Base-by-base conservation (phyloP, 1,140 invertebrate species). In the Pteromalus puparum region DNA sequence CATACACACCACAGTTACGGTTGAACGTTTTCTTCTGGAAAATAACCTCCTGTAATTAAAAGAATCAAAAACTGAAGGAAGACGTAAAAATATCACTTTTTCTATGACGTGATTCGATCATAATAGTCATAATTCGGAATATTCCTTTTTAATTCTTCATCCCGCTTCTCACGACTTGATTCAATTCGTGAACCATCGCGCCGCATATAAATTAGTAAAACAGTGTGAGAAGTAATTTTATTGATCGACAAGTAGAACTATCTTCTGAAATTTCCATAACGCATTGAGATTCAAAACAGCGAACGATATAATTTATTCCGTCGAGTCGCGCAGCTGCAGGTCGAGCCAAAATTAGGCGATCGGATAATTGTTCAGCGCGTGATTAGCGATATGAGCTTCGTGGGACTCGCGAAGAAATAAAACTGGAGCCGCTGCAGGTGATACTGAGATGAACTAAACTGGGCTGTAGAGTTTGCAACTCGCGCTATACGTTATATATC, bases 391-490 rank as follows among this genome's bases (percentile, higher is more conserved):
- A n/a, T 15, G 34, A 61, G 75, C 26, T 26, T 65, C 75, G 46
- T 65, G 75, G 48, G 75, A 75, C 3, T 61, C 13, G n/a, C 10
- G 26, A 46, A 75, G 46, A 77, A 53, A 77, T 77, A 61, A 73
- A 34, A 21, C 42, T 18, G 6, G 42, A 73, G 21, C 70, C 30
- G 70, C 30, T 73, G 74, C 4, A 7, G 18, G 13, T 15, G 34
- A 38, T 34, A 2, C 30, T 34, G 26, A 65, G 46, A 68, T n/a
- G 65, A 24, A 38, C 18, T 18, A 67, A 80, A 42, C 7, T 24
- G 34, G 65, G 46, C 61, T 67, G 15, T 12, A 48, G n/a, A 70
- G 78, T 81, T 81, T 81, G n/a, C 30, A 70, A 48, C 72, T 53
- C 2, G 72, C 42, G 76, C 30, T 46, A 68, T 78, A 42, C 48